phyloP scores from a whole-genome alignment of 2,113 vertebrate species.

The Campylomormyrus tamandua region DNA sequence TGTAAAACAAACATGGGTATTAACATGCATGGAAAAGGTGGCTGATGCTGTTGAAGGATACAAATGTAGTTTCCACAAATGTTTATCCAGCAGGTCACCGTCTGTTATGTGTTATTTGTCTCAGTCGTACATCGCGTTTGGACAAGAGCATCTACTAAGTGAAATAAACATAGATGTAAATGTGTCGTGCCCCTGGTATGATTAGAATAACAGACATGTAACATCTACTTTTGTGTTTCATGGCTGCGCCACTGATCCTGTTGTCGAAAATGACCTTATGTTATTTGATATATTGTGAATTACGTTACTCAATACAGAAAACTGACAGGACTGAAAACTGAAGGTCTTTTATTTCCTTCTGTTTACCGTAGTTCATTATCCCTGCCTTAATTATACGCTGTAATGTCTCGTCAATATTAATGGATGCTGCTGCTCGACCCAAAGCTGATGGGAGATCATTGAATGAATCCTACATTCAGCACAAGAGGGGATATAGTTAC shows the following conservation, averaged over 20 bases:
- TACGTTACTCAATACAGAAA: not conserved
- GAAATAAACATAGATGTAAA: not conserved
- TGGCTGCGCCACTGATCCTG: not conserved
- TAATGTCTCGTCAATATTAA: not conserved
- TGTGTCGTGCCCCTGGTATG: not conserved
- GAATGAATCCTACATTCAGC: not conserved
- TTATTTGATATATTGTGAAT: not conserved
- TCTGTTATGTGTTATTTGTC: not conserved
- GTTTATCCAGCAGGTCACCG: not conserved
- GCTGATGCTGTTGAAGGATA: not conserved
- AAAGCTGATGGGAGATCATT: not conserved
- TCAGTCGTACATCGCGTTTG: not conserved
- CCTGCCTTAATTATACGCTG: not conserved
- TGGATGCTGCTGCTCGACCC: not conserved
- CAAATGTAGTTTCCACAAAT: not conserved
- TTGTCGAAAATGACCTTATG: not conserved
- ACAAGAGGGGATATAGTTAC: not conserved
- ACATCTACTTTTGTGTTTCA: not conserved
- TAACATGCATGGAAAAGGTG: not conserved
- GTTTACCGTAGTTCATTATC: not conserved
- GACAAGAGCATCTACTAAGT: not conserved
- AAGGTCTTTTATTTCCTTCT: not conserved
- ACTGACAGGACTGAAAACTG: not conserved
- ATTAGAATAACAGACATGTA: not conserved
- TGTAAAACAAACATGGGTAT: not conserved